Base-by-base conservation (phyloP, 2,113 vertebrate species). In the Bucco capensis region DNA sequence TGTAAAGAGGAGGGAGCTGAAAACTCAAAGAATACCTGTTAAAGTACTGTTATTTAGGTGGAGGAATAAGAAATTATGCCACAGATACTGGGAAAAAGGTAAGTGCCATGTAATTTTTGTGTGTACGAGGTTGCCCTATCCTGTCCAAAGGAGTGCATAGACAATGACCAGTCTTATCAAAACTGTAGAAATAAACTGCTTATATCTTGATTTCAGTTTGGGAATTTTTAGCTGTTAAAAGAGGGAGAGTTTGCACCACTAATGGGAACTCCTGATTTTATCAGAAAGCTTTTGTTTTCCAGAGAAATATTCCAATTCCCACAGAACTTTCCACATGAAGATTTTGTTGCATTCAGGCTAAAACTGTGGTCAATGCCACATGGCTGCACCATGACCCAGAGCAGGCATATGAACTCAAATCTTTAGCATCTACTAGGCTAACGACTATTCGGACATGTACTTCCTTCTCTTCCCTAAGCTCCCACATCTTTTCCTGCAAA, bases 351-450 rank as follows among this genome's bases (percentile, higher is more conserved):
- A 0, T 79, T 69, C 49, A 37, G 5, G n/a, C 8, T 56, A 54
- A 33, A 83, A 16, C 19, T 10, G 8, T 60, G 47, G 17, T 74
- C 61, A 60, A 53, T 86, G 37, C 46, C 14, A 49, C 27, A 35
- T 0, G 0, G 30, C 14, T 89, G 46, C 49, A 42, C 30, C 0
- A 1, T 71, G 58, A 70, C 19, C 25, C n/a, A 38, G 33, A 85
- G 25, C 13, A 89, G 78, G 13, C 37, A 37, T 21, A 14, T 28
- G 6, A 84, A n/a, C 14, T 46, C 67, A 23, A 8, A 17, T 28
- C 7, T 5, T 18, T 12, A 76, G 3, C 9, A 14, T 38, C 40
- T 79, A 16, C 61, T 49, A 25, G 23, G 30, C 24, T 74, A 67
- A 14, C 35, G 46, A 13, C 21, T 86, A 8, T 31, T 56, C 22